Conservation (phyloP, 2,797 vertebrate genomes). For the Echeneis naucrates region DNA sequence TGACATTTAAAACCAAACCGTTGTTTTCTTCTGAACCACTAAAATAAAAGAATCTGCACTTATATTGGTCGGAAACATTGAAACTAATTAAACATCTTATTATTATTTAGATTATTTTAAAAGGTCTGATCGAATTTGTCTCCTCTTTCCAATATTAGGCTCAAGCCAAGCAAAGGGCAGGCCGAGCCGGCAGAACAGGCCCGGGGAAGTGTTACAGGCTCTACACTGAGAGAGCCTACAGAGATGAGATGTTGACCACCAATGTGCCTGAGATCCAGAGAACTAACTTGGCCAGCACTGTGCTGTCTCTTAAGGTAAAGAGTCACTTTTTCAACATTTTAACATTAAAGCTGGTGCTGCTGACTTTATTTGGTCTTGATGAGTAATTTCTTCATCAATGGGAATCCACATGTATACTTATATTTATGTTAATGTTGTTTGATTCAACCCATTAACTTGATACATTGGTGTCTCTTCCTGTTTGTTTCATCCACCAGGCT, state of each 20-base stretch:
- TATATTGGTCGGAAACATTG: background rate
- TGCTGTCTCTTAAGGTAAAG: conserved; percentile 95
- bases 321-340: background rate
- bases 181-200: conserved; percentile 94
- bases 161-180: conserved; percentile 97
- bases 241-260: conserved; percentile 98
- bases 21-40: background rate
- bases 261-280: conserved; percentile 99
- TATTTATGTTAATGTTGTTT: background rate
- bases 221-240: conserved; percentile 96
- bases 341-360: background rate
- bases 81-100: background rate
- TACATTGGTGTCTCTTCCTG: background rate
- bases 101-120: background rate
- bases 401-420: background rate
- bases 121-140: background rate
- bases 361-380: background rate
- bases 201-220: conserved; percentile 96
- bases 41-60: background rate
- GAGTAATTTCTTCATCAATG: background rate
- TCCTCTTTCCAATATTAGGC: conserved; percentile 80
- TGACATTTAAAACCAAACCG: fast-evolving
- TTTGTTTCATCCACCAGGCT: conserved; percentile 82
- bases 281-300: conserved; percentile 97
- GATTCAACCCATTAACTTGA: background rate